phyloP scores from a whole-genome alignment of 2,797 vertebrate genomes.

The Chloroceryle inda region DNA sequence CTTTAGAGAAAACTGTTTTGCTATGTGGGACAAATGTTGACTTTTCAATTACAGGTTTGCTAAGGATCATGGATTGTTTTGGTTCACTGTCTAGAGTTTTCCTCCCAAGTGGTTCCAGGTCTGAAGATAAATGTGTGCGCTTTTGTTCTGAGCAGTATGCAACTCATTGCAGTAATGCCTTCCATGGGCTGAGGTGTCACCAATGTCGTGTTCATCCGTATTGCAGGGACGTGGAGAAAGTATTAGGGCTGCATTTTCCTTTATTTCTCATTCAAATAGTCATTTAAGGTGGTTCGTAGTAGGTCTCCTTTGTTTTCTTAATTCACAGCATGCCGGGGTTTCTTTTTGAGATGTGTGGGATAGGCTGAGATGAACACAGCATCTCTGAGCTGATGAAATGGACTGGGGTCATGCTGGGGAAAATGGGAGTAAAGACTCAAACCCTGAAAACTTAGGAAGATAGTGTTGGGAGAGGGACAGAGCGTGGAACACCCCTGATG shows the following conservation, averaged over 20 bases:
- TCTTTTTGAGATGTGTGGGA: background rate
- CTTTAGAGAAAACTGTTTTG: slow-evolving; percentile 14
- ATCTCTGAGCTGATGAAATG: background rate
- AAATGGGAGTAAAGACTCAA: background rate
- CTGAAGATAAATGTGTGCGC: slow-evolving; percentile 40
- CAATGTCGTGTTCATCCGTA: background rate
- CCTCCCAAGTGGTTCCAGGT: slow-evolving; percentile 27
- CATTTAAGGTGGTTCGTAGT: background rate
- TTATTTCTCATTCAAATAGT: background rate
- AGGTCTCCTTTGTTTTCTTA: background rate
- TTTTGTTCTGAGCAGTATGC: background rate
- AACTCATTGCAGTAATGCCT: background rate
- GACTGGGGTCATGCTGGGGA: background rate
- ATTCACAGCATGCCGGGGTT: background rate
- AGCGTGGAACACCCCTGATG: background rate
- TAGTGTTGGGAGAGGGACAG: background rate
- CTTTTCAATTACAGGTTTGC: slow-evolving; percentile 57
- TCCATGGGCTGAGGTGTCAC: background rate
- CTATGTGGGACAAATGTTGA: background rate
- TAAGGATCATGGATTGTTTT: slow-evolving; percentile 47
- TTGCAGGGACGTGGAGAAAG: background rate
- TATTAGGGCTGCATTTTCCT: background rate
- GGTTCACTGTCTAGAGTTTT: slow-evolving; percentile 39
- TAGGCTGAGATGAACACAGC: background rate
- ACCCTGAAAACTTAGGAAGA: background rate